Conservation (phyloP, 1,140 invertebrate species). For the Drosophila chauvacae region DNA sequence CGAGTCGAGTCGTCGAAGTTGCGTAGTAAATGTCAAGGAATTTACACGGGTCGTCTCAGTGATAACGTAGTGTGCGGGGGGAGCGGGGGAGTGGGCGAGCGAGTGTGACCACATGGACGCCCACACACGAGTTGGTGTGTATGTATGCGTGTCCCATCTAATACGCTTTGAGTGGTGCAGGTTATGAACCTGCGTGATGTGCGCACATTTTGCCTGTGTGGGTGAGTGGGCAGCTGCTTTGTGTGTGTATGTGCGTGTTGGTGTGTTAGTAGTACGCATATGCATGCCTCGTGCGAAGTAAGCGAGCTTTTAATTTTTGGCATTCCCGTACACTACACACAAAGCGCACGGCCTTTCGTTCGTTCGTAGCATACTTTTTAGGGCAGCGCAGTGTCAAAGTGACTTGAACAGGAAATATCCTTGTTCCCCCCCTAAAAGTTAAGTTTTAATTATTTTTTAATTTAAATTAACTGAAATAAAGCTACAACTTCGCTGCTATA, state of each 20-base stretch:
- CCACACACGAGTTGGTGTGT: slow-evolving; percentile 14
- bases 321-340: slow-evolving; percentile 72
- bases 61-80: slow-evolving; percentile 41
- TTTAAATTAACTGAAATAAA: not conserved
- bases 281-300: slow-evolving; percentile 64
- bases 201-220: slow-evolving; percentile 71
- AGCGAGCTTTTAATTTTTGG: slow-evolving; percentile 80
- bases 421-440: not conserved
- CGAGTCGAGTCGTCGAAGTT: slow-evolving; percentile 71
- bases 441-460: not conserved
- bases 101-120: slow-evolving; percentile 29
- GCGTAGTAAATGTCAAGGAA: slow-evolving; percentile 81
- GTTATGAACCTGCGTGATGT: slow-evolving; percentile 82
- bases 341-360: slow-evolving; percentile 1
- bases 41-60: slow-evolving; percentile 69
- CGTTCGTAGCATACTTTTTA: slow-evolving; percentile 43
- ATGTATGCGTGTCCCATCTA: slow-evolving; percentile 62
- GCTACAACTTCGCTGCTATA: not conserved
- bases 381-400: not conserved
- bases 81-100: slow-evolving; percentile 3
- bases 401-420: not conserved
- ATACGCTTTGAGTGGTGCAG: slow-evolving; percentile 79
- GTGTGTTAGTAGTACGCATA: slow-evolving; percentile 80
- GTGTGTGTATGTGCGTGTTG: slow-evolving; percentile 28
- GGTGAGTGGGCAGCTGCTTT: slow-evolving; percentile 36